Evolutionary conservation across 2,797 vertebrate genomes (phyloP).

Genomic region (Sternarchorhynchus goeldii): DNA sequence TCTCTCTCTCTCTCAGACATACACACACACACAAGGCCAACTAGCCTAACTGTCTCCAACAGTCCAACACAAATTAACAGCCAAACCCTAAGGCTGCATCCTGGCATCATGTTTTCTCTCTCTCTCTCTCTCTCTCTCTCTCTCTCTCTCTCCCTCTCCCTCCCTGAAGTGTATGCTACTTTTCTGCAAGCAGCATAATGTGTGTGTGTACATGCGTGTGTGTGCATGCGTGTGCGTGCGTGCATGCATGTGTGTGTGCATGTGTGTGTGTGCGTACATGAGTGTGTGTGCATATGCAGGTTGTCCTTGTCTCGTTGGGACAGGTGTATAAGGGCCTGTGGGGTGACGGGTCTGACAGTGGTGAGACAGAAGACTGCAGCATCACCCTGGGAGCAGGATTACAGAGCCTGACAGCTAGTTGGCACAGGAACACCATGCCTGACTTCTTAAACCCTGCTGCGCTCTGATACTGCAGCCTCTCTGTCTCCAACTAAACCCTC

Average conservation of each 20-base stretch:
- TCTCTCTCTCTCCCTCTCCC: too few species aligned
- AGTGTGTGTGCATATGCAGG: background rate
- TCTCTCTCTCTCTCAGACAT: background rate
- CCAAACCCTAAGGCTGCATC: too few species aligned
- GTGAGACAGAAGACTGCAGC: slow-evolving; percentile 59
- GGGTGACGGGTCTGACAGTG: background rate
- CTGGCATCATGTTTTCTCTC: too few species aligned
- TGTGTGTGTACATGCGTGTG: too few species aligned
- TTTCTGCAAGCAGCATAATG: too few species aligned
- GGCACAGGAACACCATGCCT: slow-evolving; percentile 47
- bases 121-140: too few species aligned
- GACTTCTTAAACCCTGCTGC: slow-evolving; percentile 15
- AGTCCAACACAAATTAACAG: too few species aligned
- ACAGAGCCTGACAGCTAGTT: slow-evolving; percentile 70
- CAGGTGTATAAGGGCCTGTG: background rate
- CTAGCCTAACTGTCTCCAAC: background rate
- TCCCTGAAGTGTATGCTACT: too few species aligned
- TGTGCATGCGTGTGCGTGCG: too few species aligned
- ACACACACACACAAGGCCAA: background rate
- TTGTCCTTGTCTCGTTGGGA: background rate
- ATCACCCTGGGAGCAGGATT: slow-evolving; percentile 65
- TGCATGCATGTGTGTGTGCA: too few species aligned
- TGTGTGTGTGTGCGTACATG: too few species aligned
- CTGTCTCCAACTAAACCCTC: background rate
- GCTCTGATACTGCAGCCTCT: background rate